Base-by-base conservation (phyloP, 1,140 invertebrate species). In the Anadara kagoshimensis region DNA sequence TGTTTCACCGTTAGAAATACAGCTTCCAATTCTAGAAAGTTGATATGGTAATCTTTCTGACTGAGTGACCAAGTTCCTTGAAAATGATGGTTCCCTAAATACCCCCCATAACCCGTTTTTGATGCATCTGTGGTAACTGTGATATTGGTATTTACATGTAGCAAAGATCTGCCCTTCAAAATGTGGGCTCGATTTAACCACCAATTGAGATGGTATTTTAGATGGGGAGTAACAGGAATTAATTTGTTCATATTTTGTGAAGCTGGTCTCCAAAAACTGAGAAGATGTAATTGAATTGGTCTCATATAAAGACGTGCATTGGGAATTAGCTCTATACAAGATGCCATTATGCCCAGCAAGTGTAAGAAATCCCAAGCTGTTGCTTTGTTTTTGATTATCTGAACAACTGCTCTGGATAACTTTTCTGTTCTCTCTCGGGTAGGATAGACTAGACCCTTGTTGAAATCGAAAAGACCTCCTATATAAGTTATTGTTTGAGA, bases 241-340 rank as follows among this genome's bases (percentile, higher is more conserved):
- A 1, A 3, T 41, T n/a, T 51, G 1, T 36, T 4, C 43, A 69
- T 47, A 51, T 49, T 16, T 51, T 49, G 41, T 12, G 43, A 57
- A 51, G 14, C 45, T 63, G 51, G 69, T 57, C n/a, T 63, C 69
- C 59, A 71, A 54, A 63, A 63, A 14, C 51, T 45, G 16, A 71
- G 20, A 11, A 64, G 22, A 64, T 71, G 59, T 16, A 71, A 16
- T 57, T 71, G 69, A 12, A 71, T 57, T 44, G 47, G 58, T 36
- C 63, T 51, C 63, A 65, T 65, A 29, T 53, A 29, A 18, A 65
- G 49, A 5, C 63, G 20, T 10, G 58, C 68, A 62, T 70, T 70
- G 10, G 68, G 68, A 54, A 70, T 70, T 12, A 70, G 12, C 14
- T 70, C 57, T 43, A 62, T 20, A 26, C 57, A 61, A 2, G 45